phyloP scores from a whole-genome alignment of 2,113 vertebrate genomes.

The rabbit (Oryctolagus cuniculus) region DNA sequence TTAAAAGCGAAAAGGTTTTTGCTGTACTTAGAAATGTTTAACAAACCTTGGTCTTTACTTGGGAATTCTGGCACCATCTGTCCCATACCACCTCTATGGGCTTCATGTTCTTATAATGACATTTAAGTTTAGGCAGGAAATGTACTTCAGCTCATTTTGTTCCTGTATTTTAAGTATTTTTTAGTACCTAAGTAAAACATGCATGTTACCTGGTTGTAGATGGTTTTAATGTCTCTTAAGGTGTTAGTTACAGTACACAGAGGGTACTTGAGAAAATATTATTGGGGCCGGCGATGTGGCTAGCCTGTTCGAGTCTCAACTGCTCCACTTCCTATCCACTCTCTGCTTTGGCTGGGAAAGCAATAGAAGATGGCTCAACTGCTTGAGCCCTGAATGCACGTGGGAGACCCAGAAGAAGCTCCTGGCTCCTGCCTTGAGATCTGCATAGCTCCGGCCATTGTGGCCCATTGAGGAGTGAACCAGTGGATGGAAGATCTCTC shows the following conservation, averaged over 20 bases:
- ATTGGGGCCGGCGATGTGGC: neutral
- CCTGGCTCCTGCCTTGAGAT: too few species aligned
- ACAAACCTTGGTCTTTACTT: neutral
- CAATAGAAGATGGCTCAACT: too few species aligned
- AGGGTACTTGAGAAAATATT: conserved; percentile 29
- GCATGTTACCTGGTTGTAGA: neutral
- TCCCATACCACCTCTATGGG: neutral
- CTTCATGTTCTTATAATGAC: conserved; percentile 19
- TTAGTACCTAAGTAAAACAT: conserved; percentile 26
- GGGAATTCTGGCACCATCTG: conserved; percentile 21
- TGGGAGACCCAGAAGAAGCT: too few species aligned
- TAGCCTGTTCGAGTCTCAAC: too few species aligned
- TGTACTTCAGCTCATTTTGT: neutral
- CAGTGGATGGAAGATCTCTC: too few species aligned
- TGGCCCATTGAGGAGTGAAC: too few species aligned
- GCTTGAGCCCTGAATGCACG: too few species aligned
- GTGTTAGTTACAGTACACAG: conserved; percentile 43
- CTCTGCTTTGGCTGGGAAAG: too few species aligned
- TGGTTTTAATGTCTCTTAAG: conserved; percentile 22
- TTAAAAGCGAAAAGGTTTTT: conserved; percentile 55
- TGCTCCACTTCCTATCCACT: too few species aligned
- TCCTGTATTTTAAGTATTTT: conserved; percentile 40
- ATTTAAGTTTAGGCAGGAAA: neutral
- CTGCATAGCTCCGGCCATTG: too few species aligned
- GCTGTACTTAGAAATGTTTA: conserved; percentile 14